Evolutionary conservation across 2,888 invertebrate genomes (phyloP), one percentile per base, ranked within the genome.

Genomic region (Ennomos erosarius): DNA sequence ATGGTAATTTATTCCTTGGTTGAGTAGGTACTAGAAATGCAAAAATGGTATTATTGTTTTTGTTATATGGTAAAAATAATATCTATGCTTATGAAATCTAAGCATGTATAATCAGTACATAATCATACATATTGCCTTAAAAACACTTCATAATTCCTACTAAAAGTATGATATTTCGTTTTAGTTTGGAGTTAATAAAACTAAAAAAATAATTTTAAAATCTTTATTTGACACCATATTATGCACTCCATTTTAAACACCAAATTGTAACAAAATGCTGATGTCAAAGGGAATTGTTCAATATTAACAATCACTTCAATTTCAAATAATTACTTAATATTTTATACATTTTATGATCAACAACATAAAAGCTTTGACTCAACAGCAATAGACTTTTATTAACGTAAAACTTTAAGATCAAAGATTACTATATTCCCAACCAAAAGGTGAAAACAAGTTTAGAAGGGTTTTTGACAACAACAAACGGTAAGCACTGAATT

Each of bases 181-280:
- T 26, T 26, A 26, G 3, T 26, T 26, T 26, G 3, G 5, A 6
- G 6, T 26, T 6, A 68, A 56, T 44, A 63, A 53, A 66, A 67
- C 26, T 6, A 68, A 33, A 55, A 46, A 50, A 16, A 57, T 67
- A 61, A 70, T 71, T 79, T 81, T 80, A 76, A 84, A 82, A 81
- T 81, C 73, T 87, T 91, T 92, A 92, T 90, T 90, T 76, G 89
- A 92, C 91, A 90, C 85, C 84, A 85, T 88, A 87, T 84, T 87
- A 90, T 88, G 87, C 82, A 88, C 78, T 89, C 85, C 86, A 86
- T 84, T 26, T 81, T 83, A 84, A 77, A 88, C 81, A 84, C 87
- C 90, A 87, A 85, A 88, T 90, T 90, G 91, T 90, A 92, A 92
- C 91, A 92, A 92, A 92, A 92, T 91, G 91, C 78, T 76, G 73